phyloP scores from a whole-genome alignment of 2,113 vertebrate species.

The Lophura nycthemera region DNA sequence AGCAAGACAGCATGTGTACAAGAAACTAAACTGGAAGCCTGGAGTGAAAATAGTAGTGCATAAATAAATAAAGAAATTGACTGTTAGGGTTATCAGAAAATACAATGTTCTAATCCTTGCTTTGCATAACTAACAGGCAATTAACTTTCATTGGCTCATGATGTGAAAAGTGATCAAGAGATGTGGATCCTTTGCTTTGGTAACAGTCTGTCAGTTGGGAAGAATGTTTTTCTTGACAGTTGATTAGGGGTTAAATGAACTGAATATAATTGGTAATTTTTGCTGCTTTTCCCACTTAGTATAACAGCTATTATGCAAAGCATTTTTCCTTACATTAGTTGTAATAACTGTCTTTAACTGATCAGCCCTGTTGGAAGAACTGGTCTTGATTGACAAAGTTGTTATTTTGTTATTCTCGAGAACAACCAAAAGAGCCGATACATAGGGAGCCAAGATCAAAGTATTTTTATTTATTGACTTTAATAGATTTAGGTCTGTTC shows the following conservation, averaged over 20 bases:
- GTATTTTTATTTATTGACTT: not conserved
- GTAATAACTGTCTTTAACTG: slow-evolving; percentile 59
- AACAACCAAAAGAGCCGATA: not conserved
- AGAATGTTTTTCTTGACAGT: slow-evolving; percentile 72
- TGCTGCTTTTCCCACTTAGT: slow-evolving; percentile 64
- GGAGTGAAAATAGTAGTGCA: slow-evolving; percentile 11
- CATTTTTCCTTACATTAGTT: slow-evolving; percentile 56
- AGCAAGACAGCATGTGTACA: not conserved
- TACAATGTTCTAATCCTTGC: slow-evolving; percentile 13
- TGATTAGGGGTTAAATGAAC: slow-evolving; percentile 81
- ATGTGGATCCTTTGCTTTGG: slow-evolving; percentile 32
- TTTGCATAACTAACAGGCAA: slow-evolving; percentile 65
- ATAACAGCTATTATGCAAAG: slow-evolving; percentile 61
- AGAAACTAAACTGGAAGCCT: slow-evolving; percentile 28
- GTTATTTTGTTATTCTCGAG: not conserved
- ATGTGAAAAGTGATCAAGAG: slow-evolving; percentile 51
- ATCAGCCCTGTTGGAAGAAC: slow-evolving; percentile 47
- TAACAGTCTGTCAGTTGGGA: slow-evolving; percentile 70
- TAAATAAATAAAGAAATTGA: slow-evolving; percentile 52
- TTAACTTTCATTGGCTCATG: slow-evolving; percentile 64
- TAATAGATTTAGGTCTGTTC: not conserved
- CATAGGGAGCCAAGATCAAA: not conserved
- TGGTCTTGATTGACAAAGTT: slow-evolving; percentile 57
- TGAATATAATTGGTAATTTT: slow-evolving; percentile 75
- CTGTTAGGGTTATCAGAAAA: slow-evolving; percentile 62